Base-by-base conservation (phyloP, 2,113 vertebrate species). In the Mungos mungo region DNA sequence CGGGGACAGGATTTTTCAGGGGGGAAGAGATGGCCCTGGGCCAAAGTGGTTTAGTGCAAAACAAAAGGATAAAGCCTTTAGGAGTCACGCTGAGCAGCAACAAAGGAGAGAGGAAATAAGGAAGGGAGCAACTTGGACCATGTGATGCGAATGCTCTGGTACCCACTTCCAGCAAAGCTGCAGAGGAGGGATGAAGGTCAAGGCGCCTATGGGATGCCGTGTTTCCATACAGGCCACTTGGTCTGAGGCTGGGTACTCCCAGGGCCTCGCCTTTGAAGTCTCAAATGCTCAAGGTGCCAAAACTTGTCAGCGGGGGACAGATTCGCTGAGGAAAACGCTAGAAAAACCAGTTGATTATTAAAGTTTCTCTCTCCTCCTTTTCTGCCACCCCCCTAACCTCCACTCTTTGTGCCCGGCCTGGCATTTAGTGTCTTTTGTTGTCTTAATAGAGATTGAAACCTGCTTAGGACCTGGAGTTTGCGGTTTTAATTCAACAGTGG, bases 391-490 rank as follows among this genome's bases (percentile, higher is more conserved):
- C 0, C 15, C 47, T 41, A 57, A 52, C 52, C 79, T 41, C 65
- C 45, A 76, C 85, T 96, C 95, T 91, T 97, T 96, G 98, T 98
- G 89, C 60, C 0, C 60, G 96, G 97, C 92, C 90, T 2, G 96
- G 93, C 81, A 84, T 98, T 98, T 97, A 82, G 97, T 98, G 95
- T n/a, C 97, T 98, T 99, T 98, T 99, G 98, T 99, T 98, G 92
- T 97, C 98, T 98, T 98, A 98, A 99, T 98, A 98, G 98, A 98
- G 98, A 98, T 93, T 96, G 97, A 98, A 98, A 97, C 95, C 95
- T 95, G 97, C 96, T 97, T 97, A 88, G 97, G 97, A 97, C 90
- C 98, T 97, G 94, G 95, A 81, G 81, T 98, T 98, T 90, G 98
- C 96, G 98, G 97, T 98, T 98, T 98, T 98, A 98, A 98, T 99